Percentiles rank a stretch among this genome's conserved stretches.
phyloP scores from a whole-genome alignment of 2,113 vertebrate genomes.

The Microcebus tavaratra region DNA sequence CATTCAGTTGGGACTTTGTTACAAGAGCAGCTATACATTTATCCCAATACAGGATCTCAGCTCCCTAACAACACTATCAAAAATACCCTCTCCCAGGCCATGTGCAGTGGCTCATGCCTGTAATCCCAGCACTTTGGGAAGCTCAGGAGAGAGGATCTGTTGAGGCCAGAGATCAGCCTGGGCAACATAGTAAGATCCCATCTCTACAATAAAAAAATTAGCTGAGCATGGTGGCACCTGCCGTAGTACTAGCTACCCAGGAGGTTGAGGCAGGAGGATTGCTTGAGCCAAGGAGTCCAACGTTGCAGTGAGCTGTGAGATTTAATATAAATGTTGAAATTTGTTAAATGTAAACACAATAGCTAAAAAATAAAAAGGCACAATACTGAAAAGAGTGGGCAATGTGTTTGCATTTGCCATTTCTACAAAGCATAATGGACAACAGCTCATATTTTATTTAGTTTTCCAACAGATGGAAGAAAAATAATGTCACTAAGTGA shows the following conservation, averaged over 20 bases:
- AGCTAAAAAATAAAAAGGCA: neutral
- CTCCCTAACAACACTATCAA: neutral
- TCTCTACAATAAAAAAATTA: too few species aligned
- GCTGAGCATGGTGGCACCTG: too few species aligned
- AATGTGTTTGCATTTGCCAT: constrained; percentile 18
- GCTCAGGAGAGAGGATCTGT: too few species aligned
- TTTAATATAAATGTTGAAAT: neutral
- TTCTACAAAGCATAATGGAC: constrained; percentile 39
- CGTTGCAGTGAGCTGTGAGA: too few species aligned
- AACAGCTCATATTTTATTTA: constrained; percentile 51
- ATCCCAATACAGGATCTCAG: neutral
- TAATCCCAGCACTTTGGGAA: too few species aligned
- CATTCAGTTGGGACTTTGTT: neutral
- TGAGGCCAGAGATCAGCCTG: too few species aligned
- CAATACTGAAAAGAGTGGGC: neutral
- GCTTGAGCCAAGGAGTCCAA: too few species aligned
- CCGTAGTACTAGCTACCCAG: too few species aligned
- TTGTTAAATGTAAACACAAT: neutral
- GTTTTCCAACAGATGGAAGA: constrained; percentile 43
- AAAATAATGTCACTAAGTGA: constrained; percentile 16
- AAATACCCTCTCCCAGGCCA: neutral
- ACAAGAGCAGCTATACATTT: neutral
- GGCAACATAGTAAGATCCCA: too few species aligned
- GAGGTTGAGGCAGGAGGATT: too few species aligned
- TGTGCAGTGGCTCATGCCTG: too few species aligned